Evolutionary conservation across 2,797 vertebrate species (phyloP).

Genomic region (Trachurus trachurus): DNA sequence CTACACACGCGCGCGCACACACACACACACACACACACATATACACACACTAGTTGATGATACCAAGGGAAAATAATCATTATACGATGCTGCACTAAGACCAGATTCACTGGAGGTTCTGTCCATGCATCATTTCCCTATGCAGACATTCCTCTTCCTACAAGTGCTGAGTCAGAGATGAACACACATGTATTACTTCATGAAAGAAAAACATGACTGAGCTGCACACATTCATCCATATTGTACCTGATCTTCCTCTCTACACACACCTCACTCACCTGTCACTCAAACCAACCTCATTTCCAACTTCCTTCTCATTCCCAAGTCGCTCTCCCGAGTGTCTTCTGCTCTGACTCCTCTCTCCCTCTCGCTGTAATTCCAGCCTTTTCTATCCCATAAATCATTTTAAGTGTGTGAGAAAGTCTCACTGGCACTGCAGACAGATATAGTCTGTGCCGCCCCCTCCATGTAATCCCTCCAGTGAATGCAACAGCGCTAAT

Average conservation of each 20-base stretch:
- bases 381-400: slow-evolving; percentile 64
- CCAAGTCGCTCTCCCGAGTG: slow-evolving; percentile 31
- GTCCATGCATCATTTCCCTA: neutral
- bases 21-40: no score
- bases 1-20: no score
- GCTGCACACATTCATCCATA: slow-evolving; percentile 3
- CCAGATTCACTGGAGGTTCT: neutral
- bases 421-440: slow-evolving; percentile 62
- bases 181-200: neutral
- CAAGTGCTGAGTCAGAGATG: neutral
- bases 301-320: slow-evolving; percentile 52
- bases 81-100: neutral
- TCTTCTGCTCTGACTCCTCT: slow-evolving; percentile 12
- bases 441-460: slow-evolving; percentile 60
- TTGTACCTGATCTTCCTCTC: slow-evolving; percentile 28
- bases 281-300: slow-evolving; percentile 55
- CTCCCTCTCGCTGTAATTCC: slow-evolving; percentile 10
- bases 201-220: neutral
- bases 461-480: slow-evolving; percentile 74
- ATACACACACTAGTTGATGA: no score
- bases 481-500: slow-evolving; percentile 61
- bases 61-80: no score
- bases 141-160: neutral
- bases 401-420: slow-evolving; percentile 70
- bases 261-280: slow-evolving; percentile 14